Evolutionary conservation across 2,797 vertebrate genomes (phyloP).

Genomic region (Pithecia hirsuta): DNA sequence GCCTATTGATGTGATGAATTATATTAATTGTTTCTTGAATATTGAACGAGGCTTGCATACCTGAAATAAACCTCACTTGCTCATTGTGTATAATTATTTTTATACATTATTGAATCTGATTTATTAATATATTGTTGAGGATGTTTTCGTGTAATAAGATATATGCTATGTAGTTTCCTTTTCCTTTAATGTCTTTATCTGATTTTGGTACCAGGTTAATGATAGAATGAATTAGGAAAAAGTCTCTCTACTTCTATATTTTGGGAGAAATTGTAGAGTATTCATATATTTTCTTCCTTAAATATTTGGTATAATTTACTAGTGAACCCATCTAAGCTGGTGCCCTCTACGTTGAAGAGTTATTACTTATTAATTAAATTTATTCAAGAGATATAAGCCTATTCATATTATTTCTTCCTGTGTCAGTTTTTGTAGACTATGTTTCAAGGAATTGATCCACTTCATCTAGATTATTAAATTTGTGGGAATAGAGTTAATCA

Average conservation of each 20-base stretch:
- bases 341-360: not conserved
- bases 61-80: not conserved
- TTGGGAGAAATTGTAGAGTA: not conserved
- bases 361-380: not conserved
- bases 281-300: not conserved
- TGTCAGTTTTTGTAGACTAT: not conserved
- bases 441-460: not conserved
- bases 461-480: slow-evolving; percentile 26
- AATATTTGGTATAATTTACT: not conserved
- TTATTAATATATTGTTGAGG: not conserved
- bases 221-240: not conserved
- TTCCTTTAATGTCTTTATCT: not conserved
- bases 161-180: not conserved
- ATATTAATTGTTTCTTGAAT: not conserved
- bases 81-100: not conserved
- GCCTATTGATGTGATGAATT: not conserved
- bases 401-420: not conserved
- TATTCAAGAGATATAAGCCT: not conserved
- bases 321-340: not conserved
- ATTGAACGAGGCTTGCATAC: not conserved
- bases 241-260: not conserved
- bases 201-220: not conserved
- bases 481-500: not conserved
- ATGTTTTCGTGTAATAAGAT: not conserved
- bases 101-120: not conserved